Base-by-base conservation (phyloP, 2,888 invertebrate genomes). In the Aphrophora alni region DNA sequence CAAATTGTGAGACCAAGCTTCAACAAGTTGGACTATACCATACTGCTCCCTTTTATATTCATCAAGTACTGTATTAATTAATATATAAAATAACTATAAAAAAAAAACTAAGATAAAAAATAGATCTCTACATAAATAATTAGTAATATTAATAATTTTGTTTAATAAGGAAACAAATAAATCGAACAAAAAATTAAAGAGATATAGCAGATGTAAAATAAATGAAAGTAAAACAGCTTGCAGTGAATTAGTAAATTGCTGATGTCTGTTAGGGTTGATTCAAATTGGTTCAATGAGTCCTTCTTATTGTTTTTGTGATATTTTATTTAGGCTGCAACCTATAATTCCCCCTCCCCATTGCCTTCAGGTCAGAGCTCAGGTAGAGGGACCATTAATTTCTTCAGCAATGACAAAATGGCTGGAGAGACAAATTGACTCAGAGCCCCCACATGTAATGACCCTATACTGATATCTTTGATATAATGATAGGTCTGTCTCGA, bases 391-490 rank as follows among this genome's bases (percentile, higher is more conserved):
- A 59, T 59, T 59, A 59, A 59, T 59, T 59, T 59, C 59, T 59
- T 21, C 59, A 59, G 59, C 59, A 59, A 59, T 59, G 59, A 59
- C 59, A 59, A 59, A 59, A 59, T 59, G 59, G 59, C 59, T 59
- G 59, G n/a, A 59, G 59, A 59, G 59, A 59, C 59, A 59, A 59
- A 59, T 59, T 59, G 59, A 59, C 59, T 59, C 59, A 59, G 21
- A 14, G 59, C n/a, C 59, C 21, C 59, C 59, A 59, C 21, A 59
- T 59, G 59, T 59, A 59, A 59, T 59, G 59, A 59, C 59, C 59
- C 59, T 59, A 59, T 59, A 59, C 59, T 59, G 59, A 59, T 59
- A 59, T 59, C 59, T 59, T 59, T 59, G 59, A 59, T 59, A 59
- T 59, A 59, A 59, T 59, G 59, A 59, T 59, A 59, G 59, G 59